Conservation (phyloP, 2,797 vertebrate species). For the Hyperoplus lanceolatus region DNA sequence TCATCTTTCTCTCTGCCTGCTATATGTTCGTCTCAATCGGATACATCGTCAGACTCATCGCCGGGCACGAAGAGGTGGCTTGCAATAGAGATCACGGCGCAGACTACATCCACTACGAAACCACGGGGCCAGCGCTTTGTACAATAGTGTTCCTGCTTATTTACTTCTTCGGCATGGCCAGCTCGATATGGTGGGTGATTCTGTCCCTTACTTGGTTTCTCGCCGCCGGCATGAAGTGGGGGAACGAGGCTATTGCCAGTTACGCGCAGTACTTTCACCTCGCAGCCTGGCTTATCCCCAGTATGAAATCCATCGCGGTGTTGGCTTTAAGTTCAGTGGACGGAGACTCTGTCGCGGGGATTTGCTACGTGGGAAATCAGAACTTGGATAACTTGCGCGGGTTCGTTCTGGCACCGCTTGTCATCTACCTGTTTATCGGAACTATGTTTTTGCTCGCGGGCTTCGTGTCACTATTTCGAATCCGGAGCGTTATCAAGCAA, state of each 20-base stretch:
- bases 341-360: conserved; percentile 91
- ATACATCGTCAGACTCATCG: conserved; percentile 91
- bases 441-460: conserved; percentile 94
- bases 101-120: conserved; percentile 90
- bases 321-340: conserved; percentile 92
- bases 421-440: conserved; percentile 94
- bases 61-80: conserved; percentile 92
- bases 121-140: conserved; percentile 90
- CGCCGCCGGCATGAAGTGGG: conserved; percentile 93
- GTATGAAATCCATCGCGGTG: conserved; percentile 89
- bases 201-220: conserved; percentile 93
- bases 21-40: conserved; percentile 93
- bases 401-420: conserved; percentile 91
- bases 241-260: conserved; percentile 91
- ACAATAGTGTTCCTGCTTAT: conserved; percentile 91
- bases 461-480: conserved; percentile 94
- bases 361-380: conserved; percentile 93
- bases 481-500: conserved; percentile 94
- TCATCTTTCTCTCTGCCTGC: conserved; percentile 94
- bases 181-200: conserved; percentile 94
- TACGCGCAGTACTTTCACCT: conserved; percentile 92
- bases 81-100: conserved; percentile 85
- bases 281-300: conserved; percentile 92
- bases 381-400: conserved; percentile 90
- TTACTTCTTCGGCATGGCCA: conserved; percentile 94